Evolutionary conservation across 1,140 invertebrate genomes (phyloP).

Genomic region (Heliconius hewitsoni): DNA sequence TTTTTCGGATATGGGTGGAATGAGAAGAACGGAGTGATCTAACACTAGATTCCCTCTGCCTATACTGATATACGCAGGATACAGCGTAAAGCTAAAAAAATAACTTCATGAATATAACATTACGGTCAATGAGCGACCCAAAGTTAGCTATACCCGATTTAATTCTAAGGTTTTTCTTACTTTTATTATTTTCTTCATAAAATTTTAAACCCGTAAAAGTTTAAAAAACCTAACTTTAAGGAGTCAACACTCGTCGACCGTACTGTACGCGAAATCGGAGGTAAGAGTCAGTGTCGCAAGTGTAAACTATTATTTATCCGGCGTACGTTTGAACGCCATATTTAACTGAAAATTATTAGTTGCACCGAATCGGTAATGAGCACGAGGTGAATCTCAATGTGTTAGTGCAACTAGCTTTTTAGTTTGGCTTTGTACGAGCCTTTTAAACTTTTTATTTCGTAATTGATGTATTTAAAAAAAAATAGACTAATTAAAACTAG

Average conservation of each 20-base stretch:
- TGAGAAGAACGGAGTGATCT: background rate
- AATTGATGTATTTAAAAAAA: too few relatives aligned
- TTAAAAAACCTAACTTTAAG: too few relatives aligned
- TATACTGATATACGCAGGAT: background rate
- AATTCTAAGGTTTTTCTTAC: too few relatives aligned
- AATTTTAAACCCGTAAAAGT: too few relatives aligned
- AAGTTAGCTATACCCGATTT: too few relatives aligned
- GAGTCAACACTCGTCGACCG: too few relatives aligned
- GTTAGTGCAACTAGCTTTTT: background rate
- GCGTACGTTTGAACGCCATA: slow-evolving; percentile 21
- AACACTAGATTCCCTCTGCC: background rate
- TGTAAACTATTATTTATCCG: slow-evolving; percentile 21
- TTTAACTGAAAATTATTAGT: slow-evolving; percentile 23
- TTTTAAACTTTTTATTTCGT: background rate
- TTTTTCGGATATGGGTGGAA: background rate
- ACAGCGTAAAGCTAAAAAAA: background rate
- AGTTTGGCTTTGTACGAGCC: background rate
- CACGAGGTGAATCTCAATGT: slow-evolving; percentile 19
- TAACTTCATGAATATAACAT: too few relatives aligned
- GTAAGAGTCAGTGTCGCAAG: slow-evolving; percentile 21
- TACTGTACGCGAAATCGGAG: slow-evolving; percentile 14
- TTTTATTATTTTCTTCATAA: too few relatives aligned
- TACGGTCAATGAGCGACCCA: too few relatives aligned
- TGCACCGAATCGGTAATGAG: slow-evolving; percentile 9
- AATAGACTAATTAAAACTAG: too few relatives aligned